Percentiles rank a stretch among this genome's conserved stretches.
Evolutionary conservation across 2,797 vertebrate species (phyloP).

Genomic region (Falco rusticolus): DNA sequence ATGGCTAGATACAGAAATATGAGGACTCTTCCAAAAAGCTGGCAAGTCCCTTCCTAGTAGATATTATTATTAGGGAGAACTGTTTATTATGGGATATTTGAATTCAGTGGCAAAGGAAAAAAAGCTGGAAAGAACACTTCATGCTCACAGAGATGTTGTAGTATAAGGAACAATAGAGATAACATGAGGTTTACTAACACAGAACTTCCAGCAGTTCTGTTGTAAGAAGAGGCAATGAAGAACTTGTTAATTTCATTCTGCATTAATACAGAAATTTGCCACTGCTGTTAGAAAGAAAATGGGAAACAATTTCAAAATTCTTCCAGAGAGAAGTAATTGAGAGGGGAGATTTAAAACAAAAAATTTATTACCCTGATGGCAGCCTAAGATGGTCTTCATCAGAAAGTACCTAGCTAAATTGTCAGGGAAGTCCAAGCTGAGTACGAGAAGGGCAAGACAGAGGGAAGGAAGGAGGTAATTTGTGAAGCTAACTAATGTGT

Average conservation of each 20-base stretch:
- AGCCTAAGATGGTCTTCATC: not conserved
- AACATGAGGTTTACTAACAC: fast-evolving
- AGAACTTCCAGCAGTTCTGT: not conserved
- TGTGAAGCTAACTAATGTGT: not conserved
- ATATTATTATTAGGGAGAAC: not conserved
- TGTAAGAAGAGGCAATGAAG: not conserved
- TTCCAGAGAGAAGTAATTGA: not conserved
- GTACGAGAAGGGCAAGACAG: not conserved
- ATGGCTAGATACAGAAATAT: not conserved
- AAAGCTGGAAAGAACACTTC: not conserved
- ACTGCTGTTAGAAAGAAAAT: not conserved
- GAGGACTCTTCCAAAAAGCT: not conserved
- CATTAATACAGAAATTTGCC: not conserved
- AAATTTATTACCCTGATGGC: not conserved
- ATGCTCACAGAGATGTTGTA: not conserved
- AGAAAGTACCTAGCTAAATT: not conserved
- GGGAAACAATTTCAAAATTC: not conserved
- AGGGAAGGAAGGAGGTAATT: not conserved
- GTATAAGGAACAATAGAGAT: not conserved
- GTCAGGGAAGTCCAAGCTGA: not conserved
- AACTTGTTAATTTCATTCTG: not conserved
- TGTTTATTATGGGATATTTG: not conserved
- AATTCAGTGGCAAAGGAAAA: not conserved
- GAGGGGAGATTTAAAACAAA: not conserved
- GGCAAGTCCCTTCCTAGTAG: not conserved